phyloP scores from a whole-genome alignment of 64 coral and sea anemone species.

The Hydrozoanthus tunicans region DNA sequence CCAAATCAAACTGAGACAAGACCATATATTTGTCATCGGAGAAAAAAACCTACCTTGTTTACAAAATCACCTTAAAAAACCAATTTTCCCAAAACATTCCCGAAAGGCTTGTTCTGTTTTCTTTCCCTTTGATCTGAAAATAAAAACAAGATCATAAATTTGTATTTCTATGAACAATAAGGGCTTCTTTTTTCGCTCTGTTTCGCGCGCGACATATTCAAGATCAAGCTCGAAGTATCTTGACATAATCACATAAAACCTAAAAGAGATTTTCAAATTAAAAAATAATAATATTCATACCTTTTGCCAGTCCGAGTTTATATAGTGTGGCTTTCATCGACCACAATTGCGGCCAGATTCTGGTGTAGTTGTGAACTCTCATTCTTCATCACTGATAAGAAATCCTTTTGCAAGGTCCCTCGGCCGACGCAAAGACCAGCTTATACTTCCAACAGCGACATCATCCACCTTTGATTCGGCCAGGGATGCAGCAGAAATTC shows the following conservation, averaged over 20 bases:
- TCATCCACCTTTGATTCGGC: not conserved
- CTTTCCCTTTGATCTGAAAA: not conserved
- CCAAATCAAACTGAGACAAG: not conserved
- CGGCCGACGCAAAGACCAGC: conserved; percentile 1
- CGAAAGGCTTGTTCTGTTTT: conserved; percentile 15
- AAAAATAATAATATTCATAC: conserved; percentile 6
- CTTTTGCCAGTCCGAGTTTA: conserved; percentile 45
- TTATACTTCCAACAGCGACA: not conserved
- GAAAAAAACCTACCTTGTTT: conserved; percentile 20
- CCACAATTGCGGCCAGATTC: not conserved
- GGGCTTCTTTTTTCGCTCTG: not conserved
- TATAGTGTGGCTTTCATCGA: conserved; percentile 36
- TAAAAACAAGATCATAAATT: not conserved
- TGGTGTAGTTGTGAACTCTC: not conserved
- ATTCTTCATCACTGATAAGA: not conserved
- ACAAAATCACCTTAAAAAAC: conserved; percentile 11
- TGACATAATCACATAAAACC: not conserved
- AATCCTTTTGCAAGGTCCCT: conserved; percentile 2
- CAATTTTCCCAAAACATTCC: conserved; percentile 6
- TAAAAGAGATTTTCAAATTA: not conserved
- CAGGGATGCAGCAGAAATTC: not conserved
- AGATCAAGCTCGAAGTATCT: not conserved
- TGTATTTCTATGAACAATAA: not conserved
- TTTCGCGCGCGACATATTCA: not conserved
- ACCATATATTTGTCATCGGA: too few species aligned